Percentiles rank a stretch among this genome's conserved stretches.
phyloP scores from a whole-genome alignment of 2,888 invertebrate genomes.

The Eilema caniola region DNA sequence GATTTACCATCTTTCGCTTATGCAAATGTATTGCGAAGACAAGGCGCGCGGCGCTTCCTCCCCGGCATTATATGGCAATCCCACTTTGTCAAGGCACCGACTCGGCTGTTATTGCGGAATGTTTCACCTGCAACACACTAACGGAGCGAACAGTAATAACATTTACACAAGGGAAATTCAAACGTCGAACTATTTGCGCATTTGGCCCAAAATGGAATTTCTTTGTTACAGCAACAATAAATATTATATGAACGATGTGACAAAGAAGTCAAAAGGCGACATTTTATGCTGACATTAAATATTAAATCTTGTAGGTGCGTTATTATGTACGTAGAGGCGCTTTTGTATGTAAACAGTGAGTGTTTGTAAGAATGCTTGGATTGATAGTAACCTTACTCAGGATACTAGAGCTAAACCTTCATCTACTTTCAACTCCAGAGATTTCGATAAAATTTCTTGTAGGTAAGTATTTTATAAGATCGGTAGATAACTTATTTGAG shows the following conservation, averaged over 20 bases:
- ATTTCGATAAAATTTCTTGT: too few species aligned
- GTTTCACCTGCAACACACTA: constrained; percentile 78
- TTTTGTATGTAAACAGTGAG: constrained; percentile 1
- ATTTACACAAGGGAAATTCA: constrained; percentile 85
- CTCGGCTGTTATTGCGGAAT: constrained; percentile 74
- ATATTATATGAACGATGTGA: constrained; percentile 80
- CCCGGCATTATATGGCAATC: constrained; percentile 62
- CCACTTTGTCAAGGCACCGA: constrained; percentile 62
- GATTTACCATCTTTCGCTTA: constrained; percentile 46
- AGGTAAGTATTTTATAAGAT: not conserved
- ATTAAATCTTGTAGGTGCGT: constrained; percentile 51
- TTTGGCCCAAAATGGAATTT: constrained; percentile 83
- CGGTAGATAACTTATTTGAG: not conserved
- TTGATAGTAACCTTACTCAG: not conserved
- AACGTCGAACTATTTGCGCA: constrained; percentile 84
- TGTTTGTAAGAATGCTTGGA: not conserved
- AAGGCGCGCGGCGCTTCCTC: constrained; percentile 48
- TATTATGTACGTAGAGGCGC: constrained; percentile 6
- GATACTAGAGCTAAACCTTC: not conserved
- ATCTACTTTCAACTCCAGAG: not conserved
- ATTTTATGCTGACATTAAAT: constrained; percentile 65
- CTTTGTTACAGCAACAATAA: constrained; percentile 80
- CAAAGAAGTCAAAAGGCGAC: constrained; percentile 74
- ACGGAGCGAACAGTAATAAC: constrained; percentile 76
- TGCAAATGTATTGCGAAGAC: constrained; percentile 51